phyloP scores from a whole-genome alignment of 1,140 invertebrate species.

The Pectinophora gossypiella region DNA sequence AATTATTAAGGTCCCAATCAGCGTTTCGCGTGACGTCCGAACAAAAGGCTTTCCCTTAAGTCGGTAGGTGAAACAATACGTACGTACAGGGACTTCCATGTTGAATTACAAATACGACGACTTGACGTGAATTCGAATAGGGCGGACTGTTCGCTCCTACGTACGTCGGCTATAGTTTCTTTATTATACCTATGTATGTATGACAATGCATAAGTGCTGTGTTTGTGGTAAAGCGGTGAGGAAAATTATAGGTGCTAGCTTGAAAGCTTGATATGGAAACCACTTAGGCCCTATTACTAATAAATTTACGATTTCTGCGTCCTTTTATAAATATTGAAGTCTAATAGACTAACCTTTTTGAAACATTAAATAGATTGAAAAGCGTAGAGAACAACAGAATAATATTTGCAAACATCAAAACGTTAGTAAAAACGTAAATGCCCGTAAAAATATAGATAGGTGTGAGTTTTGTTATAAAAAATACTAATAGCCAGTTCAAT shows the following conservation, averaged over 20 bases:
- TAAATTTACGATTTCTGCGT: too few species aligned
- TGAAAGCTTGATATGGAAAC: too few species aligned
- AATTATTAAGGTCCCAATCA: slow-evolving; percentile 27
- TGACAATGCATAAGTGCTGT: too few species aligned
- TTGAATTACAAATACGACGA: slow-evolving; percentile 71
- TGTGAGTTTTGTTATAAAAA: slow-evolving; percentile 3
- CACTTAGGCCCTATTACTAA: too few species aligned
- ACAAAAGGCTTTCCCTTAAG: slow-evolving; percentile 50
- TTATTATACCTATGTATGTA: slow-evolving; percentile 26
- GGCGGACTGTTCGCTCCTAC: slow-evolving; percentile 34
- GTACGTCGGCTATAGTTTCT: slow-evolving; percentile 32
- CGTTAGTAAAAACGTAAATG: too few species aligned
- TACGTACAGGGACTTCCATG: slow-evolving; percentile 46
- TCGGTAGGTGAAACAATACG: slow-evolving; percentile 67
- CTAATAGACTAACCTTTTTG: too few species aligned
- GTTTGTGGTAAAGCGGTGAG: not conserved
- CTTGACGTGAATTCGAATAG: slow-evolving; percentile 70
- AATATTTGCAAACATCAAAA: not conserved
- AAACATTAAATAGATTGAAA: too few species aligned
- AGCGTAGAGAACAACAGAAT: not conserved
- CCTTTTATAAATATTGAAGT: too few species aligned
- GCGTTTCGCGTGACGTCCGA: slow-evolving; percentile 33
- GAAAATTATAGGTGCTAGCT: not conserved
- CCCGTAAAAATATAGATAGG: too few species aligned
- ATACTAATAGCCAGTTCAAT: slow-evolving; percentile 17